Evolutionary conservation across 2,888 invertebrate species (phyloP), one percentile per base, ranked within the genome.

Genomic region (Enchytraeus crypticus): DNA sequence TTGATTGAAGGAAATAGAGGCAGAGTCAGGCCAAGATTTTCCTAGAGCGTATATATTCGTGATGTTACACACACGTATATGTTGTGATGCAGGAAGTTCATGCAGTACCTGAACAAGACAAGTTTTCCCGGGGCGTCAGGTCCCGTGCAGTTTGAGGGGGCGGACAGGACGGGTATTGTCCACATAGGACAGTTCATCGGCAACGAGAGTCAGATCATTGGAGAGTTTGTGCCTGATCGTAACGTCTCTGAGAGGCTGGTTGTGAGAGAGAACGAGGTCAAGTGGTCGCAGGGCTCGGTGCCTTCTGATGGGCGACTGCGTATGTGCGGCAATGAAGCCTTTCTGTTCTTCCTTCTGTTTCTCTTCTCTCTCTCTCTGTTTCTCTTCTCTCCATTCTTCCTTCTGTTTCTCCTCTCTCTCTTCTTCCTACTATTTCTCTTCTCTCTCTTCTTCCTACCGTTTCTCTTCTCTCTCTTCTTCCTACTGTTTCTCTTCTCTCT

Each of bases 81-180:
- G n/a, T n/a, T n/a, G n/a, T n/a, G n/a, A n/a, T 79, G 58, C 71
- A 85, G 85, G 64, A 81, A 83, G 61, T 81, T 87, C 53, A 84
- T 85, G 2, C 79, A 84, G 21, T 79, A 86, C 18, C 82, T 89
- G 38, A 83, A 84, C 68, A 78, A 83, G 63, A 86, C 86, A 0
- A 84, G 87, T 71, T 89, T 88, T 73, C 74, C 83, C 54, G 89
- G 89, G 2, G 86, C 88, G 0, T 87, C 88, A 0, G 89, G 89
- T 0, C 80, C 83, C 61, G 86, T 89, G 4, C 83, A 84, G 67
- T 89, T 89, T 73, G 63, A 69, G 30, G 87, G 87, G 14, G 85
- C 87, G 1, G 86, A 88, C 3, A 80, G 88, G 38, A 69, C 74
- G 14, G 76, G 78, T 26, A 75, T 75, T 53, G 74, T 81, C 45